Conservation (phyloP, 2,797 vertebrate genomes). For the Lepilemur septentrionalis region DNA sequence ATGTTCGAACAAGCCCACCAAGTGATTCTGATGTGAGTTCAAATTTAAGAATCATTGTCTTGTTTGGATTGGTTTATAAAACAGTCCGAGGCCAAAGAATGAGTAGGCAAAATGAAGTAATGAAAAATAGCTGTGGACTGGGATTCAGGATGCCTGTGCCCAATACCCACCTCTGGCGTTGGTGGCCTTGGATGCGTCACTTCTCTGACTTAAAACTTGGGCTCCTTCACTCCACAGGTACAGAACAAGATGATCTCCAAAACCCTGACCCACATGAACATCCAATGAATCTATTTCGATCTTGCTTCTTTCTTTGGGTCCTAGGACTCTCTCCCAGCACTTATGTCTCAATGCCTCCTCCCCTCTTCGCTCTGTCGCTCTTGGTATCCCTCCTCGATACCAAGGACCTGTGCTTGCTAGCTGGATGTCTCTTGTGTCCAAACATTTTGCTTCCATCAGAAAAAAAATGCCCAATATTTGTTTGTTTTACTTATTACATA, state of each 20-base stretch:
- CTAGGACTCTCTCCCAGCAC: neutral
- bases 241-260: no score
- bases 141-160: neutral
- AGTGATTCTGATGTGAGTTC: neutral
- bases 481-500: neutral
- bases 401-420: neutral
- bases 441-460: neutral
- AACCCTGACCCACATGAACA: no score
- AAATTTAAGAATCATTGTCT: neutral
- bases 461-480: neutral
- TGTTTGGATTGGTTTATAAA: neutral
- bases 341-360: fast-evolving
- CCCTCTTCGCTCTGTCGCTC: neutral
- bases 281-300: neutral
- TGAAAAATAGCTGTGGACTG: no score
- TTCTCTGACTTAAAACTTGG: neutral
- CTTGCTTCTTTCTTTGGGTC: neutral
- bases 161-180: neutral
- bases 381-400: neutral
- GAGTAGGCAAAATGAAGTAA: neutral
- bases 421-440: neutral
- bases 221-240: neutral
- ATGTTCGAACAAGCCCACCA: neutral
- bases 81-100: neutral
- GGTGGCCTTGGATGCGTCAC: neutral